These are phyloP conservation scores for Ispidina picta DNA, from an alignment of 2,797 vertebrate species.

Conservation along the genomic window DNA sequence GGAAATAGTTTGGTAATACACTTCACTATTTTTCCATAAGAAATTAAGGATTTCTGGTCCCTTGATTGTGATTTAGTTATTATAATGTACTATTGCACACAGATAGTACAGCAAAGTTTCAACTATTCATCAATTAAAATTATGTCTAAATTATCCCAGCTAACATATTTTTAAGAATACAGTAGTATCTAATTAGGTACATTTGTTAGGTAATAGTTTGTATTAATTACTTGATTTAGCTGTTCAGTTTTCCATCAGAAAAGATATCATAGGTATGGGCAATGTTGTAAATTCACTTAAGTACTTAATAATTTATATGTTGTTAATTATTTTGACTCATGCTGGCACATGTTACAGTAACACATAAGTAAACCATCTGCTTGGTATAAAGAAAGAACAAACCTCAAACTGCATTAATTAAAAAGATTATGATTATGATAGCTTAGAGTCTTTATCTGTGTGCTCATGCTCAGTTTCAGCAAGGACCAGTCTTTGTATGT, in stretches of 20 bases:
- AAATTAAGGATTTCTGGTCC: background rate
- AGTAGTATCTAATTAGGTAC: background rate
- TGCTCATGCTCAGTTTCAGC: background rate
- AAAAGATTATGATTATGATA: conserved; percentile 16
- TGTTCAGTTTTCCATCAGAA: conserved; percentile 40
- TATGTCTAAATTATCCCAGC: background rate
- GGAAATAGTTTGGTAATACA: too few species aligned
- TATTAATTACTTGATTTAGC: background rate
- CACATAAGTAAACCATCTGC: conserved; percentile 68
- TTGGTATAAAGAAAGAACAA: conserved; percentile 51
- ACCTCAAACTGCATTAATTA: conserved; percentile 60
- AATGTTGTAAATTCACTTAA: conserved; percentile 62
- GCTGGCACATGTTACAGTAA: conserved; percentile 39
- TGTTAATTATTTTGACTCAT: conserved; percentile 74
- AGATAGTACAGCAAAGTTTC: background rate
- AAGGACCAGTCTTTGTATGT: background rate
- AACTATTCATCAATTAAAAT: background rate
- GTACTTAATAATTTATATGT: conserved; percentile 70
- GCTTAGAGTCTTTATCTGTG: conserved; percentile 4
- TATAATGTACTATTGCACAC: background rate
- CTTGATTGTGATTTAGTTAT: background rate
- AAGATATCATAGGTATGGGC: conserved; percentile 24
- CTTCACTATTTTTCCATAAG: background rate
- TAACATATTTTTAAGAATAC: background rate
- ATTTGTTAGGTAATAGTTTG: background rate